Evolutionary conservation across 2,888 invertebrate species (phyloP).

Genomic region (Metacarcinus magister): DNA sequence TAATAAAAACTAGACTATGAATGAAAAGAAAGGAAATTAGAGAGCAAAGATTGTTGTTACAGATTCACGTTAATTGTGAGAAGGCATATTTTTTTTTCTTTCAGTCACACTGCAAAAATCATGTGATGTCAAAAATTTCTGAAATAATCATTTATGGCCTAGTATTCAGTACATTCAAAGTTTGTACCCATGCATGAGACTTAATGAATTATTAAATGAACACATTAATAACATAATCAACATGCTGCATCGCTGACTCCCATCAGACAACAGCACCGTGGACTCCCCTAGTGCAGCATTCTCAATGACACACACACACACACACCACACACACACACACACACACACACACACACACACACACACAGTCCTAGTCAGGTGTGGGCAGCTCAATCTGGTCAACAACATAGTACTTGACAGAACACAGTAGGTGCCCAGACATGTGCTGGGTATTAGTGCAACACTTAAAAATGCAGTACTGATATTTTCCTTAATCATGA

Average conservation of each 20-base stretch:
- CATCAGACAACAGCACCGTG: background rate
- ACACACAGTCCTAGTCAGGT: background rate
- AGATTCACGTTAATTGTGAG: background rate
- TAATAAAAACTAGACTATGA: background rate
- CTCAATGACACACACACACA: background rate
- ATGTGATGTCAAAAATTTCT: background rate
- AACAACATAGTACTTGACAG: background rate
- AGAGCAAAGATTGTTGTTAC: constrained; percentile 1
- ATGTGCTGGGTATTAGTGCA: background rate
- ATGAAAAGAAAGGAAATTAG: background rate
- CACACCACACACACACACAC: background rate
- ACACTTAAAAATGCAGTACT: background rate
- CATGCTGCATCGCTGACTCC: background rate
- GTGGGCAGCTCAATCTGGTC: background rate
- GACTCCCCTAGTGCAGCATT: background rate
- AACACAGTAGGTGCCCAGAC: background rate
- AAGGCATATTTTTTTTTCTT: background rate
- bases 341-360: background rate
- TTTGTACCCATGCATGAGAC: constrained; percentile 45
- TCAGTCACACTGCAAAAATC: background rate
- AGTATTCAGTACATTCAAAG: constrained; percentile 4
- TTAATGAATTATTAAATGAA: background rate
- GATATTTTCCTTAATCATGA: constrained; percentile 11
- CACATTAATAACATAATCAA: constrained; percentile 30
- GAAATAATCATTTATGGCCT: background rate